Evolutionary conservation across 2,888 invertebrate genomes (phyloP).

Genomic region (Cylloceria caligata): DNA sequence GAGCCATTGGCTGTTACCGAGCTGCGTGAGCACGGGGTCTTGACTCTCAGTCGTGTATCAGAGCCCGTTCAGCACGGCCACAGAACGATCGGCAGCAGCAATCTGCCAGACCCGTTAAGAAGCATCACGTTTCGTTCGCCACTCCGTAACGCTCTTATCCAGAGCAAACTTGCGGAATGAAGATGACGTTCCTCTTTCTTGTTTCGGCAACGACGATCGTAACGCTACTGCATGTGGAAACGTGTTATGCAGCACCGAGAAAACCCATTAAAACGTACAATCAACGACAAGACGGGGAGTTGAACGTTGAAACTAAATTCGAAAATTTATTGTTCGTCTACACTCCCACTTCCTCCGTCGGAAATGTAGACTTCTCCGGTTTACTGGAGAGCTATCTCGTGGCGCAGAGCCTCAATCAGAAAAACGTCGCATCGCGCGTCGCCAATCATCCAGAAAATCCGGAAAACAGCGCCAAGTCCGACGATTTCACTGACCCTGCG

Average conservation of each 20-base stretch:
- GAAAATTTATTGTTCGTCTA: slow-evolving; percentile 91
- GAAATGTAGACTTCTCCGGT: slow-evolving; percentile 45
- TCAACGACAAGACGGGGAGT: slow-evolving; percentile 91
- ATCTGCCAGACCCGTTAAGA: too few relatives aligned
- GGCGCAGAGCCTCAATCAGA: slow-evolving; percentile 75
- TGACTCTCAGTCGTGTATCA: slow-evolving; percentile 74
- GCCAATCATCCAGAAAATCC: slow-evolving; percentile 53
- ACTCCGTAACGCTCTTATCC: neutral
- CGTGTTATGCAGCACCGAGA: slow-evolving; percentile 80
- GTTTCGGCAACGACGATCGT: slow-evolving; percentile 28
- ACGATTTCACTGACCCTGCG: slow-evolving; percentile 47
- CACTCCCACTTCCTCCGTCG: slow-evolving; percentile 84
- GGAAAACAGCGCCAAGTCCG: slow-evolving; percentile 48
- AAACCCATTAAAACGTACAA: slow-evolving; percentile 85
- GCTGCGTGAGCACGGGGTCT: slow-evolving; percentile 27
- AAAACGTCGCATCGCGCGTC: slow-evolving; percentile 41
- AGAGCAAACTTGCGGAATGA: slow-evolving; percentile 38
- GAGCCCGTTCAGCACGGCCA: slow-evolving; percentile 71
- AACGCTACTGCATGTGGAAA: slow-evolving; percentile 29
- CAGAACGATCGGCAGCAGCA: neutral
- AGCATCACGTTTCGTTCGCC: too few relatives aligned
- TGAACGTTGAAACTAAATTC: slow-evolving; percentile 90
- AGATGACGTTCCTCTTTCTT: slow-evolving; percentile 22
- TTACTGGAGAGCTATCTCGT: slow-evolving; percentile 59
- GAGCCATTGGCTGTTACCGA: neutral